phyloP scores from a whole-genome alignment of 2,113 vertebrate genomes.

The Silurus meridionalis region DNA sequence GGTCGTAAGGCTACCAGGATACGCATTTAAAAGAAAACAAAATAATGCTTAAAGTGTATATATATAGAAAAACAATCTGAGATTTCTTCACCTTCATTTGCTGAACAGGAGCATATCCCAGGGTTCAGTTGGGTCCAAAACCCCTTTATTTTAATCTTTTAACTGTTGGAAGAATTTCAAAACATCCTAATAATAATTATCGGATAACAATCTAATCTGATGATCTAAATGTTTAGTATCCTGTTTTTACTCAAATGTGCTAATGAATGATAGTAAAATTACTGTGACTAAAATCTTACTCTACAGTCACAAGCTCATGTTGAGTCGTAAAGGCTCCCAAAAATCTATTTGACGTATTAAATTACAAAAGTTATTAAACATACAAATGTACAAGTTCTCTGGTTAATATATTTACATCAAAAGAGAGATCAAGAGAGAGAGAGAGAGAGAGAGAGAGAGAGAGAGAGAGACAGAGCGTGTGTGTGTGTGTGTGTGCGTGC shows the following conservation, averaged over 20 bases:
- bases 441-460: background rate
- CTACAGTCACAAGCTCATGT: background rate
- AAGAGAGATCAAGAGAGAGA: background rate
- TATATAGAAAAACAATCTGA: background rate
- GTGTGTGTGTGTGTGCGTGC: background rate
- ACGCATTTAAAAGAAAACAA: background rate
- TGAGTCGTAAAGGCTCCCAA: background rate
- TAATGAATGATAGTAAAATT: background rate
- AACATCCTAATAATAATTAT: background rate
- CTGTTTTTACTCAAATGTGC: background rate
- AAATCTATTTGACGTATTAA: conserved; percentile 27
- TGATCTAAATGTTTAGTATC: too few species aligned
- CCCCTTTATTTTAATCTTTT: background rate
- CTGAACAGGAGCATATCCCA: background rate
- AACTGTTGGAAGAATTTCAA: background rate
- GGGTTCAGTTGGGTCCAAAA: background rate
- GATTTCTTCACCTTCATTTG: background rate
- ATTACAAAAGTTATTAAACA: conserved; percentile 38
- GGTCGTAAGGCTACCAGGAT: background rate
- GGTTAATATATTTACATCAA: conserved; percentile 28
- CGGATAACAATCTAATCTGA: too few species aligned
- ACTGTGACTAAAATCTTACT: background rate
- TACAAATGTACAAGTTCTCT: conserved; percentile 36
- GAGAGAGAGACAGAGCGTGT: background rate
- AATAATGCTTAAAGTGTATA: background rate